Conservation (phyloP, 2,113 vertebrate species). For the Ploceus nigricollis region DNA sequence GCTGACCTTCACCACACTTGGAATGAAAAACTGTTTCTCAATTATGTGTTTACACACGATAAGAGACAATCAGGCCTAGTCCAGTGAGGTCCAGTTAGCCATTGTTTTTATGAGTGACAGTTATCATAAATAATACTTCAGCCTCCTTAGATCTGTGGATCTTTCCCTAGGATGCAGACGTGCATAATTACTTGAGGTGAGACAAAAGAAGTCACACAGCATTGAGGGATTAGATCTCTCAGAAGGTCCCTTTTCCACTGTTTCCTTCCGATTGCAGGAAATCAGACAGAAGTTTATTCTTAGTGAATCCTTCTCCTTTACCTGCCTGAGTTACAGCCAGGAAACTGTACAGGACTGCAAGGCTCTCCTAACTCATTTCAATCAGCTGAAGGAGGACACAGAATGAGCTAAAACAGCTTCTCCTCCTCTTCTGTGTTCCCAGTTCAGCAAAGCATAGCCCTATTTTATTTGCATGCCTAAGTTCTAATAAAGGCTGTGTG, state of each 20-base stretch:
- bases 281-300: not conserved
- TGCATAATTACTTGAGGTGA: not conserved
- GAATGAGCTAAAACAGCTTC: not conserved
- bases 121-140: not conserved
- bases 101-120: not conserved
- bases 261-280: not conserved
- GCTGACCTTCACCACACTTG: slow-evolving; percentile 7
- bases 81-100: not conserved
- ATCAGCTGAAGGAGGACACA: not conserved
- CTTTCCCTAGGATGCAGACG: not conserved
- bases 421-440: not conserved
- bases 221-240: not conserved
- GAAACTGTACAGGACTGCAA: not conserved
- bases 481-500: not conserved
- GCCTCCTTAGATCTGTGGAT: not conserved
- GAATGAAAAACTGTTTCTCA: not conserved
- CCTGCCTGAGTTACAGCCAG: not conserved
- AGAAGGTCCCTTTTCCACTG: not conserved
- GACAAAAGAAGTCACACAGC: not conserved
- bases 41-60: not conserved
- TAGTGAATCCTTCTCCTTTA: not conserved
- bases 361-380: not conserved
- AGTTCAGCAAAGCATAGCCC: not conserved
- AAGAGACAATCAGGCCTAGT: not conserved
- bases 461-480: not conserved